phyloP scores from a whole-genome alignment of 2,113 vertebrate species.

The Urocynchramus pylzowi region DNA sequence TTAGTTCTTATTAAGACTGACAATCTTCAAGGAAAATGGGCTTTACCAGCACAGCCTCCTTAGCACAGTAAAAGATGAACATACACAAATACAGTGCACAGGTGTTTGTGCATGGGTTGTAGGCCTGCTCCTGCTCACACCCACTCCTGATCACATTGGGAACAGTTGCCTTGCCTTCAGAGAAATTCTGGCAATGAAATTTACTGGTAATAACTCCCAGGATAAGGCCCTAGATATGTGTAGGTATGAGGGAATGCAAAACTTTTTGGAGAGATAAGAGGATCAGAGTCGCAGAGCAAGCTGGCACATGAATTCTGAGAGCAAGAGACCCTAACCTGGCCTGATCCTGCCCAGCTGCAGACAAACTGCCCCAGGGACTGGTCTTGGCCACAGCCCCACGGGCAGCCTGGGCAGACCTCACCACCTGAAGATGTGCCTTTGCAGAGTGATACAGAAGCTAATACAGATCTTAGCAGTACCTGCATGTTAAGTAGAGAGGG shows the following conservation, averaged over 20 bases:
- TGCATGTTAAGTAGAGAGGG: background rate
- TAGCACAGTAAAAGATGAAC: background rate
- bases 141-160: background rate
- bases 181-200: background rate
- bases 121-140: background rate
- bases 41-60: slow-evolving; percentile 9
- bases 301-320: background rate
- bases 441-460: background rate
- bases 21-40: slow-evolving; percentile 18
- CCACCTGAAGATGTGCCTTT: background rate
- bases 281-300: background rate
- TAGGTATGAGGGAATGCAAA: background rate
- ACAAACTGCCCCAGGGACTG: background rate
- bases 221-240: background rate
- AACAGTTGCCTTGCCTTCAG: background rate
- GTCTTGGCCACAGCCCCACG: background rate
- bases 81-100: background rate
- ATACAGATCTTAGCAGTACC: background rate
- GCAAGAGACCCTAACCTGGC: background rate
- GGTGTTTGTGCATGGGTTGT: background rate
- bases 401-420: background rate
- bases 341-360: background rate
- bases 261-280: background rate
- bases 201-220: background rate
- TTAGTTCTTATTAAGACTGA: slow-evolving; percentile 33